Evolutionary conservation across 64 coral and sea anemone genomes (phyloP), one percentile per base, ranked within the genome.

Genomic region (Pocillopora damicornis): DNA sequence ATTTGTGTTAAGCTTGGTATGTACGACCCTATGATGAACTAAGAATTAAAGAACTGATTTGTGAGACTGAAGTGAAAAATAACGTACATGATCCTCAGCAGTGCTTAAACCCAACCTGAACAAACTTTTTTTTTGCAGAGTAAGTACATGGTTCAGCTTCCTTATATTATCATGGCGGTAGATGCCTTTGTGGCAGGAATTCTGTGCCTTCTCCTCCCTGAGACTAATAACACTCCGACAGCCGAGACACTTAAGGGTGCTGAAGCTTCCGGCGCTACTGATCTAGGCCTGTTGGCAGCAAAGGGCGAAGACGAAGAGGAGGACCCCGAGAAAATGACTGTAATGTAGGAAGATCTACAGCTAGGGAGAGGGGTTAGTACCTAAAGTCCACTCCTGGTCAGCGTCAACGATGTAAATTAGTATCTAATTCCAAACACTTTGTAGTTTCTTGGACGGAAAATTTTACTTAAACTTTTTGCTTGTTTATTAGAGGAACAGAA

Each of bases 181-280:
- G 94, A 96, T 60, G 94, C 94, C 37, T 93, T 96, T n/a, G 75
- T 90, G 4, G 94, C 94, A 45, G 94, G 94, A n/a, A 63, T 96
- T 79, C 72, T 96, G 35, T 96, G 94, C 25, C 72, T 96, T 61
- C 91, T 96, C 56, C 83, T 96, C 1, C 94, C 94, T 4, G 94
- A 96, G 68, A 96, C 94, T 15, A 96, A 96, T 78, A 83, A 88
- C 14, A 76, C 72, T 42, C 94, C 94, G 9, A 96, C 94, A 23
- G 94, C 94, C 10, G 94, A 96, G 73, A 96, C 91, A n/a, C 59
- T 96, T 36, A 73, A 74, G 16, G 63, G 87, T 20, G 88, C 82
- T 61, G 71, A 88, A 11, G 15, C 63, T 4, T 17, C n/a, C 25
- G 34, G 7, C 42, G 42, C 42, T 51, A 51, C 17, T 9, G 18